Base-by-base conservation (phyloP, 2,113 vertebrate genomes). In the Erinaceus europaeus region DNA sequence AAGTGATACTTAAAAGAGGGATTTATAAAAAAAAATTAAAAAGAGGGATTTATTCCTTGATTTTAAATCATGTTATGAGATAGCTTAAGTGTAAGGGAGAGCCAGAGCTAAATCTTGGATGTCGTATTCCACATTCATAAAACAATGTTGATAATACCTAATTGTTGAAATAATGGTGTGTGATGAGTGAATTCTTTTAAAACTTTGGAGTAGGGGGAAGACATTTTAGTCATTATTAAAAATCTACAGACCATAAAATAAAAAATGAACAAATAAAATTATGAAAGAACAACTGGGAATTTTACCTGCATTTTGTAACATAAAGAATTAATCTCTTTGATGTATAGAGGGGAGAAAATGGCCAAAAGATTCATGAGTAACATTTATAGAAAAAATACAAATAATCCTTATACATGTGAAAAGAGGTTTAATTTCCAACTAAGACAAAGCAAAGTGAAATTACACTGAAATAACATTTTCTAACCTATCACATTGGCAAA, bases 401-500 rank as follows among this genome's bases (percentile, higher is more conserved):
- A 71, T 0, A 50, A 5, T 13, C 44, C 13, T 50, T 52, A 27
- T 18, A 42, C 7, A 9, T 38, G 20, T 67, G 29, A 55, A 62
- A 86, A 79, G 14, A 93, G 23, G 27, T 17, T 93, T 32, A 53
- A 9, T 84, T 88, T 88, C 68, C 29, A 23, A 36, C 25, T 57
- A 88, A 91, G 69, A 75, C 18, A 78, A 65, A 75, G 59, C 42
- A 73, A 48, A 59, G 36, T 50, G 44, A 91, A 80, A 76, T 72
- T 36, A 65, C 9, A 67, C 44, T 34, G 84, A 91, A 88, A 73
- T 61, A 75, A 78, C 55, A 80, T 75, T 90, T n/a, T 69, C 89
- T 94, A 84, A 89, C 84, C 84, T 84, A 86, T 80, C 73, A 65
- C 36, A 48, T 29, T 94, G 94, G 93, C 92, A 89, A 79, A 73